Conservation (phyloP, 2,888 invertebrate genomes). For the Seladonia tumulorum region DNA sequence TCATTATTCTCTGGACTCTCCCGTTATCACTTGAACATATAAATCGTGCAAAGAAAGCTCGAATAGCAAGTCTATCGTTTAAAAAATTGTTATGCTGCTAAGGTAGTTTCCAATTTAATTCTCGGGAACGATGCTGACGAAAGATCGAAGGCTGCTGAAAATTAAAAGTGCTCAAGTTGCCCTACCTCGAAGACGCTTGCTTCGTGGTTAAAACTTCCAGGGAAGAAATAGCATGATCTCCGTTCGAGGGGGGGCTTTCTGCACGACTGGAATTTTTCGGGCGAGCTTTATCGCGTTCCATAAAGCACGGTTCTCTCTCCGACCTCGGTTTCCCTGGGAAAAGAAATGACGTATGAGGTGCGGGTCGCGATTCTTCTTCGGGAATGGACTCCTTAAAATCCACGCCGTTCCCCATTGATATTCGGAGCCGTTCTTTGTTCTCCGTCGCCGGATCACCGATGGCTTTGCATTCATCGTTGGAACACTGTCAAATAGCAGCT, state of each 20-base stretch:
- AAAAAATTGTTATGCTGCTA: not conserved
- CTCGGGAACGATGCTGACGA: not conserved
- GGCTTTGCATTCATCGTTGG: not conserved
- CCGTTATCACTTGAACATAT: not conserved
- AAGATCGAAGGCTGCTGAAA: not conserved
- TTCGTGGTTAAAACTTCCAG: not conserved
- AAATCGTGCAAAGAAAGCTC: not conserved
- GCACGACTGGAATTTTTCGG: not conserved
- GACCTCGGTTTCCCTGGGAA: not conserved
- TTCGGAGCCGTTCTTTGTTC: conserved; percentile 58
- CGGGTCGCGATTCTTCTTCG: conserved; percentile 33
- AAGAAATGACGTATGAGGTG: conserved; percentile 28
- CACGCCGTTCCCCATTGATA: conserved; percentile 50
- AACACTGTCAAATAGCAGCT: not conserved
- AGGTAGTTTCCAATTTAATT: not conserved
- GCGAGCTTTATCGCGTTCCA: conserved; percentile 45
- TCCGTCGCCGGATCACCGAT: not conserved
- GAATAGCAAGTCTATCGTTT: not conserved
- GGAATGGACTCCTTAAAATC: conserved; percentile 49
- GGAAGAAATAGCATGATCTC: not conserved
- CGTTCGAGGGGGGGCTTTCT: not conserved
- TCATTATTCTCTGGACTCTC: not conserved
- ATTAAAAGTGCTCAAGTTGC: not conserved
- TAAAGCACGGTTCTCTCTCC: conserved; percentile 26
- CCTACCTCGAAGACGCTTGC: not conserved